phyloP scores from a whole-genome alignment of 1,140 invertebrate species.

The Drosophila saltans region DNA sequence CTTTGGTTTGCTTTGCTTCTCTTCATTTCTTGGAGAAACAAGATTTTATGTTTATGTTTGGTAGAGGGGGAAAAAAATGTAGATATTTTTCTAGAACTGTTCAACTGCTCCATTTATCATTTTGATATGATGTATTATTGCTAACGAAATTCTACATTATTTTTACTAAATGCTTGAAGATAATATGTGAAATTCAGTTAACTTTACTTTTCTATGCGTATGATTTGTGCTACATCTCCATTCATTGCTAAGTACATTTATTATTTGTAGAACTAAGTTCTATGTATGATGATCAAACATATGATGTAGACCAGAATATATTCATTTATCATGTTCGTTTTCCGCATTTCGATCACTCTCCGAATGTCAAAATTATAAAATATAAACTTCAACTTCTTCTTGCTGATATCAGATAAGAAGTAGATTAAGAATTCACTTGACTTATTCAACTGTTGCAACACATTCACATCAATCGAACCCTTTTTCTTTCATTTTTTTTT shows the following conservation, averaged over 20 bases:
- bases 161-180: neutral
- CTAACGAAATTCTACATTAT: neutral
- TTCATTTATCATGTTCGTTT: too few relatives aligned
- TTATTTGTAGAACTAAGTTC: too few relatives aligned
- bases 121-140: constrained; percentile 2
- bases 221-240: too few relatives aligned
- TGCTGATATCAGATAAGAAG: neutral
- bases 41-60: constrained; percentile 1
- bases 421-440: constrained; percentile 11
- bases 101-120: constrained; percentile 8
- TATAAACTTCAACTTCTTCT: constrained; percentile 6
- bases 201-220: neutral
- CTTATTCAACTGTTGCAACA: constrained; percentile 62
- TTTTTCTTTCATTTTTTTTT: constrained; percentile 42
- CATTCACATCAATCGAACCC: constrained; percentile 51
- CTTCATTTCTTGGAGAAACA: constrained; percentile 7
- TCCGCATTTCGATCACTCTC: too few relatives aligned
- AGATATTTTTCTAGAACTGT: neutral
- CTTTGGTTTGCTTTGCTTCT: neutral
- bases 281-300: too few relatives aligned
- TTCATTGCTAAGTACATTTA: too few relatives aligned
- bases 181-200: neutral
- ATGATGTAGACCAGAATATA: too few relatives aligned
- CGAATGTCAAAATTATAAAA: neutral
- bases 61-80: neutral